A percentile compares a stretch with the other conserved stretches of the same genome.
These are phyloP conservation scores for Exephanes ischioxanthus DNA, from an alignment of 2,888 invertebrate genomes.

Conservation along the genomic window DNA sequence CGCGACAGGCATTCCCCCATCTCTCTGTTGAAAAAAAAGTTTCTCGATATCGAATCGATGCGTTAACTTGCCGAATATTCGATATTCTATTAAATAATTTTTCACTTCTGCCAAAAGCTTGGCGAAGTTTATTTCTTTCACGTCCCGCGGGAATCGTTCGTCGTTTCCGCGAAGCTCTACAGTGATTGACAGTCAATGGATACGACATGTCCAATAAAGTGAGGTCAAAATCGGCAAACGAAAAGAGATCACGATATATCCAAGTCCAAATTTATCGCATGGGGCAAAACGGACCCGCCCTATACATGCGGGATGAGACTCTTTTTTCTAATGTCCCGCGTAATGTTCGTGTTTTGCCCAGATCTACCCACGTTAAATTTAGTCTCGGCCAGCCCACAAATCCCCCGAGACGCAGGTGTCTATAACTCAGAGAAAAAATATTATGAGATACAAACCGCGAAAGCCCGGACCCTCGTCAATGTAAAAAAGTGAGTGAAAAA, in stretches of 20 bases:
- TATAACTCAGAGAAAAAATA: background rate
- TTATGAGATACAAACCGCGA: background rate
- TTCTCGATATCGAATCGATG: background rate
- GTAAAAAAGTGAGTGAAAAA: conserved; percentile 7
- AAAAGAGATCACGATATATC: background rate
- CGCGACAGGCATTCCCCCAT: background rate
- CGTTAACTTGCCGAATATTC: background rate
- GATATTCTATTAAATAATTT: background rate
- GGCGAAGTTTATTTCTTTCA: background rate
- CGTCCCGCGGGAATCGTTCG: background rate
- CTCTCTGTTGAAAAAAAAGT: background rate
- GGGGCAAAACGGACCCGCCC: no score
- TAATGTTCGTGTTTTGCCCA: no score
- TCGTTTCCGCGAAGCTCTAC: background rate
- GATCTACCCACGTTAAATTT: background rate
- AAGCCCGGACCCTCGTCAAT: background rate
- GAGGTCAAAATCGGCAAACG: background rate
- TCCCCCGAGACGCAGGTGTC: conserved; percentile 1
- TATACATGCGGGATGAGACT: no score
- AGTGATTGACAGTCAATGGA: background rate
- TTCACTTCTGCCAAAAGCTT: background rate
- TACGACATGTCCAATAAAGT: background rate
- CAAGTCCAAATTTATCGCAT: no score
- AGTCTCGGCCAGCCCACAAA: background rate
- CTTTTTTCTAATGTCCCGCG: no score